Evolutionary conservation across 2,797 vertebrate species (phyloP).

Genomic region (Trachurus trachurus): DNA sequence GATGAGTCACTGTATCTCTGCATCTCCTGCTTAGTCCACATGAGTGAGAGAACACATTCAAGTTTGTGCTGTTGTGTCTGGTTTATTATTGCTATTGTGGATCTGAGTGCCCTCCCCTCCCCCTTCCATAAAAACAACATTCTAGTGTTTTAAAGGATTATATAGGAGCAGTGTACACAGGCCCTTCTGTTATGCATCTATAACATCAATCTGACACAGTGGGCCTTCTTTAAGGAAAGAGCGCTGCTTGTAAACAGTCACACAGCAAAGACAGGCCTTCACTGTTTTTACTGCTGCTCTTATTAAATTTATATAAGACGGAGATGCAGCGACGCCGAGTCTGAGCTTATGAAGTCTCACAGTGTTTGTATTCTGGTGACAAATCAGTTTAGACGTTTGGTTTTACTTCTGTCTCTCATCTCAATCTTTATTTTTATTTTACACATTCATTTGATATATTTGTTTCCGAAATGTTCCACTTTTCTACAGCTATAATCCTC

Average conservation of each 20-base stretch:
- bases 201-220: conserved; percentile 30
- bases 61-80: neutral
- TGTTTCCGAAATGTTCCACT: too few relatives aligned
- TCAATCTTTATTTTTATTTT: too few relatives aligned
- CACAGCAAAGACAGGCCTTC: conserved; percentile 34
- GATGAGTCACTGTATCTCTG: neutral
- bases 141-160: conserved; percentile 13
- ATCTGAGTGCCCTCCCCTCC: conserved; percentile 7
- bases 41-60: neutral
- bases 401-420: too few relatives aligned
- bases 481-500: neutral
- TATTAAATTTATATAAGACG: conserved; percentile 71
- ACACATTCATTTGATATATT: too few relatives aligned
- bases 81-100: conserved; percentile 7
- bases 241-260: conserved; percentile 50
- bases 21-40: neutral
- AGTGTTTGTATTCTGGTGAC: conserved; percentile 15
- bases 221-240: conserved; percentile 39
- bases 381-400: neutral
- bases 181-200: conserved; percentile 34
- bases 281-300: conserved; percentile 64
- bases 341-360: conserved; percentile 60
- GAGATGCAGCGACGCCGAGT: conserved; percentile 41
- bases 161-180: conserved; percentile 13
- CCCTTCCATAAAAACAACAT: conserved; percentile 20